Conservation (phyloP, 2,113 vertebrate species). For the Alethe diademata region DNA sequence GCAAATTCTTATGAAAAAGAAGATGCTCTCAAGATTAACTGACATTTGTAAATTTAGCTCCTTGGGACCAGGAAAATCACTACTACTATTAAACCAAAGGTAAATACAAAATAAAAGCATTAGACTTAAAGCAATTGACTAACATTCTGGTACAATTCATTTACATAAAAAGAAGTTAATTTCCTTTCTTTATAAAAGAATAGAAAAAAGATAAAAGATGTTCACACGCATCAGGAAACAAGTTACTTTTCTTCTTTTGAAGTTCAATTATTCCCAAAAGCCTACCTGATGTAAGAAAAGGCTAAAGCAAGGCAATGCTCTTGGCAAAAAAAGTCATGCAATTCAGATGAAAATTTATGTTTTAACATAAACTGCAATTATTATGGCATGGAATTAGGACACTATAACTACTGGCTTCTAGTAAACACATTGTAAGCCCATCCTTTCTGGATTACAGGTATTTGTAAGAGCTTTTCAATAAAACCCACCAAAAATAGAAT, state of each 20-base stretch:
- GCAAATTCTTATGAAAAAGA: neutral
- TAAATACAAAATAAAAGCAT: neutral
- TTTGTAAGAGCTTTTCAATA: neutral
- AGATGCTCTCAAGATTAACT: neutral
- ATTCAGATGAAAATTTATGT: neutral
- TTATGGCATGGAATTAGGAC: neutral
- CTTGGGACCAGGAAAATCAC: neutral
- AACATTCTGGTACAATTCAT: neutral
- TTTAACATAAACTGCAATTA: neutral
- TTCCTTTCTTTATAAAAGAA: neutral
- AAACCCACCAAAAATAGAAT: neutral
- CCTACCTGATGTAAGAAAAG: neutral
- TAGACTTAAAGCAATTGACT: neutral
- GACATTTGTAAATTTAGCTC: neutral
- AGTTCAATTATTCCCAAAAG: neutral
- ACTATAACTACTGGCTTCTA: neutral
- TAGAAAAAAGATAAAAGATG: neutral
- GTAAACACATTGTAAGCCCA: neutral
- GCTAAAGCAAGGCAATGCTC: neutral
- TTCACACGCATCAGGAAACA: neutral
- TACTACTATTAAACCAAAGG: neutral
- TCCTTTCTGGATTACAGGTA: neutral
- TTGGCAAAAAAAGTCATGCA: neutral
- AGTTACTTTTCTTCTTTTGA: neutral
- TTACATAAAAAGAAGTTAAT: neutral